Percentiles rank a stretch among this genome's conserved stretches.
These are phyloP conservation scores for Trialeurodes vaporariorum DNA, from an alignment of 1,140 invertebrate species.

Conservation along the genomic window DNA sequence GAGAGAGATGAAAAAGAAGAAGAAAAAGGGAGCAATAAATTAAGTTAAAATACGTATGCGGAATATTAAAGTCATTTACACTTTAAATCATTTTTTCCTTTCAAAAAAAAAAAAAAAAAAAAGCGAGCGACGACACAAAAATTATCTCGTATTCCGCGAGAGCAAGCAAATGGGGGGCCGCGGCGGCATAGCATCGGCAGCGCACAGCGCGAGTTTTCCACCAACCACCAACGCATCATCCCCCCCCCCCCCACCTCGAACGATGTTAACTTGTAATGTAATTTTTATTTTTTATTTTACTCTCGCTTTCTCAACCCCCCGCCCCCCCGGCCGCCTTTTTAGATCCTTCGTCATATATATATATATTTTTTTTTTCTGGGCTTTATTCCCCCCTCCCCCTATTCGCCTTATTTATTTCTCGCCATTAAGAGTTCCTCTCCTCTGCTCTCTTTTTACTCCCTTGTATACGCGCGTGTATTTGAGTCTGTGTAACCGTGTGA, in stretches of 20 bases:
- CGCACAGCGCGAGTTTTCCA: too few species aligned
- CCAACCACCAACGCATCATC: too few species aligned
- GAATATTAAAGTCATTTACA: constrained; percentile 1
- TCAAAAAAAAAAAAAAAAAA: too few species aligned
- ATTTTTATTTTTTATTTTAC: too few species aligned
- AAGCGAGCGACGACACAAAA: neutral
- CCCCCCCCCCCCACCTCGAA: neutral
- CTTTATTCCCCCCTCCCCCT: neutral
- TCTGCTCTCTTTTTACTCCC: neutral
- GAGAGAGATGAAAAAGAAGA: neutral
- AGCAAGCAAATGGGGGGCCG: too few species aligned
- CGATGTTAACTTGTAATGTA: neutral
- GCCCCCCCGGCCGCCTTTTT: too few species aligned
- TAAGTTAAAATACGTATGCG: neutral
- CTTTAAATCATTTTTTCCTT: neutral
- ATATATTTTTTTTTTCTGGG: too few species aligned
- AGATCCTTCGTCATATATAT: too few species aligned
- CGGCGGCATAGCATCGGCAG: too few species aligned
- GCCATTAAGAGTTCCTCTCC: neutral
- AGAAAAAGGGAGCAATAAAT: neutral
- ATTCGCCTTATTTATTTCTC: neutral
- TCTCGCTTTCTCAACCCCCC: too few species aligned
- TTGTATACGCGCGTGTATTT: too few species aligned
- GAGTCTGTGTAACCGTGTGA: too few species aligned
- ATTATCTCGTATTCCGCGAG: neutral